phyloP scores from a whole-genome alignment of 2,888 invertebrate genomes.

The Drosophila longiperda region DNA sequence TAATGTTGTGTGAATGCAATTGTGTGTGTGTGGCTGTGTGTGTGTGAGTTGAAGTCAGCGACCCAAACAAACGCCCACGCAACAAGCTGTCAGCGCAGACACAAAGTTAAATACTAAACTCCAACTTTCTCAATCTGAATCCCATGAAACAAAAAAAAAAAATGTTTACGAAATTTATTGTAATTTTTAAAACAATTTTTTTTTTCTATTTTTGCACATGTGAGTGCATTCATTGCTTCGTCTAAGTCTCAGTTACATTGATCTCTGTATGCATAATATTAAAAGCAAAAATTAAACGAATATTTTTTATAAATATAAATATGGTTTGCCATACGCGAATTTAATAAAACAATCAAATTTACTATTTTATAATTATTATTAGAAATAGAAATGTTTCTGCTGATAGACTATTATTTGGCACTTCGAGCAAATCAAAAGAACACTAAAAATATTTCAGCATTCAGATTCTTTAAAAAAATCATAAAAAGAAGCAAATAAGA shows the following conservation, averaged over 20 bases:
- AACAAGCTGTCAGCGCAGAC: conserved; percentile 29
- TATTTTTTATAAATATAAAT: neutral
- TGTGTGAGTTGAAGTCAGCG: conserved; percentile 53
- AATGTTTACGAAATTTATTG: neutral
- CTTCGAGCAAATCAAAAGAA: neutral
- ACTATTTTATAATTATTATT: neutral
- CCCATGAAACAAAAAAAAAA: conserved; percentile 20
- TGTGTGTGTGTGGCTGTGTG: conserved; percentile 24
- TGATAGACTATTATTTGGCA: neutral
- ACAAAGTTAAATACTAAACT: conserved; percentile 42
- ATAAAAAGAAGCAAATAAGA: neutral
- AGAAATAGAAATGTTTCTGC: neutral
- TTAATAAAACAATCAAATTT: neutral
- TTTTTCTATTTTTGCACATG: neutral
- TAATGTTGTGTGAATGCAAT: conserved; percentile 33
- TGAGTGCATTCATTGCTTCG: conserved; percentile 28
- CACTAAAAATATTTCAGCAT: neutral
- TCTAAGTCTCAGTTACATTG: conserved; percentile 3
- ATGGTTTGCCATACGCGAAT: neutral
- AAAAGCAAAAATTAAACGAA: neutral
- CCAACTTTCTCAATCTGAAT: conserved; percentile 71
- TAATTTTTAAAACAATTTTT: neutral
- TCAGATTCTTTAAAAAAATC: neutral
- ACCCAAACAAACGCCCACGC: conserved; percentile 65
- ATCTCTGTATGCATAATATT: neutral